Evolutionary conservation across 2,888 invertebrate species (phyloP).

Genomic region (Philereme transversata): DNA sequence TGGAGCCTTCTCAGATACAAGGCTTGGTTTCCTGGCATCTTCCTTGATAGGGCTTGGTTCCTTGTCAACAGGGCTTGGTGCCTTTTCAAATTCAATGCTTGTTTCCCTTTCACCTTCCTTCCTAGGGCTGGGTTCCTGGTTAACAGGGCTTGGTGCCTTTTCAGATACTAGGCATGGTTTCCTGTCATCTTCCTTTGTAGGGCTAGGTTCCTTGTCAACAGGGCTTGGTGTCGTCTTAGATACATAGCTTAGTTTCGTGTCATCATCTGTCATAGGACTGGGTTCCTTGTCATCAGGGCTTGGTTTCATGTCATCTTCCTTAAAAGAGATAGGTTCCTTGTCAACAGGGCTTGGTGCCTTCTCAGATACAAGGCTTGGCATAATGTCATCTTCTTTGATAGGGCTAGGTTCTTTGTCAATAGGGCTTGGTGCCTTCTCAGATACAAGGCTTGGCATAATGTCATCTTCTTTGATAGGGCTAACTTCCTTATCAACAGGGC

Average conservation of each 20-base stretch:
- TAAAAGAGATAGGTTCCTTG: constrained; percentile 5
- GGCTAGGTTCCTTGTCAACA: constrained; percentile 4
- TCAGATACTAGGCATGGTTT: constrained; percentile 20
- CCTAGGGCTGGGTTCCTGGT: constrained; percentile 2
- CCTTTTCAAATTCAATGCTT: neutral
- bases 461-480: constrained; percentile 13
- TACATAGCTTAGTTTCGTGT: neutral
- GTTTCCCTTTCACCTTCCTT: constrained; percentile 5
- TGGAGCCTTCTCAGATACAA: constrained; percentile 17
- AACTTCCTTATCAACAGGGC: constrained; percentile 10
- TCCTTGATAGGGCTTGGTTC: constrained; percentile 17
- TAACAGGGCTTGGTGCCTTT: constrained; percentile 24
- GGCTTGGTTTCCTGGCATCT: constrained; percentile 22
- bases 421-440: neutral
- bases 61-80: constrained; percentile 20
- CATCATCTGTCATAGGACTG: constrained; percentile 28
- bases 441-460: constrained; percentile 7
- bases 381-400: constrained; percentile 4
- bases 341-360: constrained; percentile 15
- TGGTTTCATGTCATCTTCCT: neutral
- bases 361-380: neutral
- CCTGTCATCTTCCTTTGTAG: neutral
- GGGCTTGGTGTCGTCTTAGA: constrained; percentile 23
- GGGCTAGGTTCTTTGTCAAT: constrained; percentile 26
- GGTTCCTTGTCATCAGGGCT: constrained; percentile 23